Percentiles rank a stretch among this genome's conserved stretches.
Evolutionary conservation across 1,140 invertebrate species (phyloP).

Genomic region (Trichoplusia ni): DNA sequence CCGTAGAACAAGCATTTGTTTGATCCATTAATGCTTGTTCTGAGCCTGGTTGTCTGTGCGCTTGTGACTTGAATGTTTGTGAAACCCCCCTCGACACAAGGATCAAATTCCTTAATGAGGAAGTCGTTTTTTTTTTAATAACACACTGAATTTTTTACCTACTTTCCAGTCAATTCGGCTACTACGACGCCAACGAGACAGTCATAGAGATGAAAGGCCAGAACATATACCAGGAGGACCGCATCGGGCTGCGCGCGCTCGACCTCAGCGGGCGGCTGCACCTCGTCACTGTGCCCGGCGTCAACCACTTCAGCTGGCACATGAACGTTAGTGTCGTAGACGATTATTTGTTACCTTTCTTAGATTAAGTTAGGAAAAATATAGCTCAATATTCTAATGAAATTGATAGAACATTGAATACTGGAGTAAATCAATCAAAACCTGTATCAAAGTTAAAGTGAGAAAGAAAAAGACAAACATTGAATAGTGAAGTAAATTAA

Average conservation of each 20-base stretch:
- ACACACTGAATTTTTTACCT: background rate
- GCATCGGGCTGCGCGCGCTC: conserved; percentile 89
- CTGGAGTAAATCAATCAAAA: too few relatives aligned
- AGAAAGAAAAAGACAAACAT: background rate
- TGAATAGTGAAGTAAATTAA: background rate
- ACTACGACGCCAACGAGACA: conserved; percentile 88
- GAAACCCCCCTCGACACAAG: too few relatives aligned
- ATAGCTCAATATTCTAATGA: background rate
- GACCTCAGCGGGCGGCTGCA: conserved; percentile 85
- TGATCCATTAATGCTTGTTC: too few relatives aligned
- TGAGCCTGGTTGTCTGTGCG: too few relatives aligned
- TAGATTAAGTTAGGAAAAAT: too few relatives aligned
- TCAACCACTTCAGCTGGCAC: conserved; percentile 92
- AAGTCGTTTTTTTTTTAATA: too few relatives aligned
- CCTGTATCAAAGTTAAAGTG: background rate
- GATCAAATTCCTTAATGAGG: too few relatives aligned
- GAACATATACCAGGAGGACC: conserved; percentile 87
- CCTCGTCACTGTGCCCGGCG: conserved; percentile 86
- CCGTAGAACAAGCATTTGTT: too few relatives aligned
- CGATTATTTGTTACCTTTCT: conserved; percentile 88
- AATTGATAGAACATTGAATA: background rate
- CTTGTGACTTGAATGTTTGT: too few relatives aligned
- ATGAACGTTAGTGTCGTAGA: conserved; percentile 89
- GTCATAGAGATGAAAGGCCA: conserved; percentile 88
- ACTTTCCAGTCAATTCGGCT: conserved; percentile 91